A percentile compares a stretch with the other conserved stretches of the same genome.
Conservation (phyloP, 2,797 vertebrate species). For the Tinamus major region DNA sequence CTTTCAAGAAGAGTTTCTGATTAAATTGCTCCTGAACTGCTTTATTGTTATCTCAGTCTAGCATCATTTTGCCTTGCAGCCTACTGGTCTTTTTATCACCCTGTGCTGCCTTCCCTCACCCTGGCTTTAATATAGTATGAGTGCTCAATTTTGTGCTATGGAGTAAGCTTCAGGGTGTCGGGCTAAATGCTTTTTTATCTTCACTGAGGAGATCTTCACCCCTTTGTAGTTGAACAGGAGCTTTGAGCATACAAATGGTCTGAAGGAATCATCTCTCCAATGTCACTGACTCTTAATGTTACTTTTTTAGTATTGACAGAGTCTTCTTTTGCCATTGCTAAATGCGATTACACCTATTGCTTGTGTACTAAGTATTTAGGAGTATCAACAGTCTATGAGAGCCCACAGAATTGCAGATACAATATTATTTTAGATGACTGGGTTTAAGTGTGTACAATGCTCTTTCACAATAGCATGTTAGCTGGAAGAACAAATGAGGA, state of each 20-base stretch:
- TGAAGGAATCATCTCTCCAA: not conserved
- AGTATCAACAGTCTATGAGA: not conserved
- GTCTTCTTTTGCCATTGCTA: not conserved
- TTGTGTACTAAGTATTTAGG: not conserved
- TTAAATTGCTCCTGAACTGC: not conserved
- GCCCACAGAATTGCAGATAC: not conserved
- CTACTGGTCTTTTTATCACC: not conserved
- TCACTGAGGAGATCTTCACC: not conserved
- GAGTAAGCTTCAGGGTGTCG: not conserved
- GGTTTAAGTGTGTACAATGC: not conserved
- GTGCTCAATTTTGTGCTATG: rapidly evolving
- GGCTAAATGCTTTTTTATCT: not conserved
- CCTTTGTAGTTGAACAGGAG: not conserved
- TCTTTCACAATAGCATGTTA: not conserved
- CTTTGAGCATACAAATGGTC: not conserved
- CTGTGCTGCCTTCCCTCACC: not conserved
- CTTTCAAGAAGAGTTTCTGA: not conserved
- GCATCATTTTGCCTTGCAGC: not conserved
- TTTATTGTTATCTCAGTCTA: not conserved
- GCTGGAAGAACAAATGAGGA: not conserved
- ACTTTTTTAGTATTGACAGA: not conserved
- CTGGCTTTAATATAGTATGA: not conserved
- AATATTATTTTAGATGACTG: not conserved
- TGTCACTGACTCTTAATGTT: not conserved
- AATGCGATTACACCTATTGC: not conserved